Evolutionary conservation across 2,888 invertebrate species (phyloP), one percentile per base, ranked within the genome.

Genomic region (Troglohyphantes excavatus): DNA sequence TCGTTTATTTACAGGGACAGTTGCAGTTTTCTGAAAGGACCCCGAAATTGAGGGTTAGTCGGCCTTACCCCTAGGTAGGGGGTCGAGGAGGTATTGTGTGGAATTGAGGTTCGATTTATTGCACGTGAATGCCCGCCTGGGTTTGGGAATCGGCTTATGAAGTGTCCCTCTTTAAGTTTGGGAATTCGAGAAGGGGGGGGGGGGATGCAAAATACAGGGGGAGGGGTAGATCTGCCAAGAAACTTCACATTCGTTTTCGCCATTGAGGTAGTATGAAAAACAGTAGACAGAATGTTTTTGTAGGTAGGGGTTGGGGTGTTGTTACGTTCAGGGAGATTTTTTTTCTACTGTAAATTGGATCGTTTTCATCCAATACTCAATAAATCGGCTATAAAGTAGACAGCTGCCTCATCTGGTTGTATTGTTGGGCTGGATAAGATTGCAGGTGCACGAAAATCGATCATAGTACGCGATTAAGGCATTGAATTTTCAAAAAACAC

Each of bases 1-100:
- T 86, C 85, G 76, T 86, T 86, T 86, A 86, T 86, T 86, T 78
- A 39, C 61, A 65, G 76, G 76, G 85, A 86, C 85, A 86, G 85
- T 86, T 86, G 85, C 85, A 67, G 67, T 70, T 63, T 23, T 73
- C 39, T 83, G 73, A 78, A 86, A 85, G 43, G 70, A 33, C 9
- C 39, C 59, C 76, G 68, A 86, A 84, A 84, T 65, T 76, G 68
- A 33, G 53, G 72, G 61, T 11, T 39, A 33, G 39, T n/a, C 39
- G n/a, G 39, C 65, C 46, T 26, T 26, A 11, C 43, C 61, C 70
- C 23, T 39, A 29, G 61, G 75, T 33, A 19, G 78, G 78, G 78
- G 78, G 63, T 78, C 63, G 39, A 65, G 78, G 65, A 65, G 78
- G 63, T 65, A 65, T 78, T 63, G 63, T 78, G 27, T n/a, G 78